Conservation (phyloP, 2,888 invertebrate species). For the Ennomos quercinarius region DNA sequence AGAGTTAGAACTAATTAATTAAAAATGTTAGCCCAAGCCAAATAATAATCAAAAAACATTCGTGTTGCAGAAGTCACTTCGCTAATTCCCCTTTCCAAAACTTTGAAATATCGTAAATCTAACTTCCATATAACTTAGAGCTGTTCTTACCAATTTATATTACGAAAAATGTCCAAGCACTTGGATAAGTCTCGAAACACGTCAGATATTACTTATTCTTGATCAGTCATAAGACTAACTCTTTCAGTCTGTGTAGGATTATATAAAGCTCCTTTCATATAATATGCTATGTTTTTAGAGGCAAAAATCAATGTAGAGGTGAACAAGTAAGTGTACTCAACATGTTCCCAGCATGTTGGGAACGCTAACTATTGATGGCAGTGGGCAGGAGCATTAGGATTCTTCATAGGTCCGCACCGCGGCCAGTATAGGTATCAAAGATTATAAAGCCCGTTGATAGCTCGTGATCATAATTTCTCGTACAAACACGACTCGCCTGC, state of each 20-base stretch:
- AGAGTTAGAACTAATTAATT: no score
- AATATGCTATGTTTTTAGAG: neutral
- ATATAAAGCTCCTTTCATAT: constrained; percentile 12
- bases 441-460: no score
- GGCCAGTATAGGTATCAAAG: no score
- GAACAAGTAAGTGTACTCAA: no score
- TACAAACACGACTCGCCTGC: no score
- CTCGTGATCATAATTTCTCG: no score
- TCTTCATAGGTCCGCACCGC: no score
- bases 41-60: neutral
- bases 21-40: no score
- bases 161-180: constrained; percentile 41
- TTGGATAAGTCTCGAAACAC: constrained; percentile 37
- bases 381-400: no score
- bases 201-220: constrained; percentile 48
- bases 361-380: no score
- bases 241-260: constrained; percentile 24
- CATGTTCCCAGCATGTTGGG: no score
- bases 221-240: constrained; percentile 46
- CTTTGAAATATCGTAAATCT: constrained; percentile 44
- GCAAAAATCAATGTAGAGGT: no score
- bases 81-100: constrained; percentile 40
- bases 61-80: constrained; percentile 5
- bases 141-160: constrained; percentile 46
- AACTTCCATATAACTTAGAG: constrained; percentile 44